Evolutionary conservation across 1,140 invertebrate genomes (phyloP).

Genomic region (Drosophila quadrilineata): DNA sequence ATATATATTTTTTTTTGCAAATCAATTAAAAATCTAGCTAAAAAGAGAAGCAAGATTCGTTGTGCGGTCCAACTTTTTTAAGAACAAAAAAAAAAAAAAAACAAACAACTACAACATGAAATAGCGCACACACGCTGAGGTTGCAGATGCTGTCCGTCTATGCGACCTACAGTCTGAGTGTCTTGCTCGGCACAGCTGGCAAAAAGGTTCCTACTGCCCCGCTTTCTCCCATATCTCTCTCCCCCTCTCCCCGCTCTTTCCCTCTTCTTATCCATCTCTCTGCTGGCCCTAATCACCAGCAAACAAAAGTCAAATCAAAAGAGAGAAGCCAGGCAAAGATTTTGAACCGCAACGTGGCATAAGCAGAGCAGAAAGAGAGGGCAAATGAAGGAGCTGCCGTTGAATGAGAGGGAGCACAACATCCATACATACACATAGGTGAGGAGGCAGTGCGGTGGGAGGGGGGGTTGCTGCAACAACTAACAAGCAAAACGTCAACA

Average conservation of each 20-base stretch:
- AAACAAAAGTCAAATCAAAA: constrained; percentile 79
- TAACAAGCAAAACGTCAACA: constrained; percentile 75
- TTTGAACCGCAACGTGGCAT: constrained; percentile 47
- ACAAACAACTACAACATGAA: too few relatives aligned
- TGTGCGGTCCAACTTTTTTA: constrained; percentile 34
- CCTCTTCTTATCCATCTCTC: neutral
- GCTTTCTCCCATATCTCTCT: neutral
- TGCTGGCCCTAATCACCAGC: constrained; percentile 67
- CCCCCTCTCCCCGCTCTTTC: neutral
- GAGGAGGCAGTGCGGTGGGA: neutral
- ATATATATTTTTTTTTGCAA: too few relatives aligned
- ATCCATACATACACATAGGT: too few relatives aligned
- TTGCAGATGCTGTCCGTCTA: neutral
- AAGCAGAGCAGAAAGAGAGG: neutral
- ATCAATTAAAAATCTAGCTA: constrained; percentile 36
- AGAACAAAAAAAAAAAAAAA: constrained; percentile 1
- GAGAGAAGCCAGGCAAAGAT: constrained; percentile 56
- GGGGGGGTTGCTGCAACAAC: constrained; percentile 38
- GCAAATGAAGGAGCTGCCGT: neutral
- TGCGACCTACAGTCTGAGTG: too few relatives aligned
- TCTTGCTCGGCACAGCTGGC: constrained; percentile 1
- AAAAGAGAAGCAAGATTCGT: neutral
- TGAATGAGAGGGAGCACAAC: neutral
- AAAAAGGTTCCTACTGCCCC: constrained; percentile 2
- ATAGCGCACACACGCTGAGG: constrained; percentile 36